phyloP scores from a whole-genome alignment of 2,113 vertebrate species.

The Calyptomena viridis region DNA sequence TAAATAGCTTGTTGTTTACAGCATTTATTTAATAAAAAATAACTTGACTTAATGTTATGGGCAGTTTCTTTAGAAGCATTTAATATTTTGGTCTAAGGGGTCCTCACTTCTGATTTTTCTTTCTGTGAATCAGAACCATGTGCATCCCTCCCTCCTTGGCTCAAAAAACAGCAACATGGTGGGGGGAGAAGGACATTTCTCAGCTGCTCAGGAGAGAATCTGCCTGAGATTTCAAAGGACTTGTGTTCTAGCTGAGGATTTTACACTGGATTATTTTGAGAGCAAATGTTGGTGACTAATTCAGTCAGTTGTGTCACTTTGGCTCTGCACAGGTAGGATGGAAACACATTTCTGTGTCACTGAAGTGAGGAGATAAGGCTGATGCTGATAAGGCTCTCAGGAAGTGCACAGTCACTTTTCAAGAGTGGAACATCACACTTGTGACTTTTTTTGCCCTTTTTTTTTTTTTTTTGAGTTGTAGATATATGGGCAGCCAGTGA shows the following conservation, averaged over 20 bases:
- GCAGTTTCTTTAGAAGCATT: not conserved
- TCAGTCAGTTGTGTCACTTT: not conserved
- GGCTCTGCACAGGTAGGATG: not conserved
- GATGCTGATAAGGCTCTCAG: constrained; percentile 35
- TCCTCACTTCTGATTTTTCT: not conserved
- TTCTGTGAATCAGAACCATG: not conserved
- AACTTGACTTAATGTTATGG: not conserved
- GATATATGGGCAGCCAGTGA: constrained; percentile 1
- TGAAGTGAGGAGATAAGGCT: not conserved
- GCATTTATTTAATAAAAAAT: not conserved
- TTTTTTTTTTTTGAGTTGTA: not conserved
- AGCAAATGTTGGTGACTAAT: not conserved
- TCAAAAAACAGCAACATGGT: not conserved
- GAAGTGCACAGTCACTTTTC: constrained; percentile 52
- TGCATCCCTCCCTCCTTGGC: not conserved
- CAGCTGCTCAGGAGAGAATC: not conserved
- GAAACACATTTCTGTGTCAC: not conserved
- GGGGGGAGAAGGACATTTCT: not conserved
- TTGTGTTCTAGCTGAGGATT: not conserved
- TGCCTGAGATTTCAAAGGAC: not conserved
- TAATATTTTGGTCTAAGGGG: not conserved
- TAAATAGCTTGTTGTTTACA: not conserved
- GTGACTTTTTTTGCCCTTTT: not conserved
- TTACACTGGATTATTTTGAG: not conserved
- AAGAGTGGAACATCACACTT: constrained; percentile 27